These are phyloP conservation scores for Diarsia dahlii DNA, from an alignment of 2,888 invertebrate species.

Conservation along the genomic window DNA sequence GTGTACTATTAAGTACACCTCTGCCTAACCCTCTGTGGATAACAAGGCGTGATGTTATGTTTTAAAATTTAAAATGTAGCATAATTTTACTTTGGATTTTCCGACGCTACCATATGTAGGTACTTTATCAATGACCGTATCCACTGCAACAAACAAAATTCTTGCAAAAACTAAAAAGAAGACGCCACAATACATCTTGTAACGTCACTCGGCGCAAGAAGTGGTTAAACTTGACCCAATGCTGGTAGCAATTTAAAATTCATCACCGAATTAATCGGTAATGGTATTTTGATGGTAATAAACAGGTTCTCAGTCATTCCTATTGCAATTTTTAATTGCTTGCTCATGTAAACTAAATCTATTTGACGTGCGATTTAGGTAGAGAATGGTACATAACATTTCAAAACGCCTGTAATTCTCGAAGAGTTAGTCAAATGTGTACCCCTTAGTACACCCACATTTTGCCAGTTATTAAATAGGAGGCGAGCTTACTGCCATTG, in stretches of 20 bases:
- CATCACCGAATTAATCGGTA: conserved; percentile 51
- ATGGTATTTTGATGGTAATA: conserved; percentile 64
- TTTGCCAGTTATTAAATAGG: no score
- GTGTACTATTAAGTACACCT: no score
- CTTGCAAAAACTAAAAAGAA: conserved; percentile 18
- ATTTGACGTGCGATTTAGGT: neutral
- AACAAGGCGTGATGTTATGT: no score
- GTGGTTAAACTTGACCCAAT: conserved; percentile 73
- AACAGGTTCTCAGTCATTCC: conserved; percentile 15
- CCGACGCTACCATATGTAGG: neutral
- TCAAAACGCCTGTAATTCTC: no score
- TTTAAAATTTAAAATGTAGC: neutral
- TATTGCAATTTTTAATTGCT: conserved; percentile 53
- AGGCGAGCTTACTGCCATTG: no score
- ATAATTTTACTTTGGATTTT: neutral
- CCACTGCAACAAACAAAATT: neutral
- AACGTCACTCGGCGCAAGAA: conserved; percentile 57
- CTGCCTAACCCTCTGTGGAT: no score
- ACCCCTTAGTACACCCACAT: no score
- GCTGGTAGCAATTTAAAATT: conserved; percentile 61
- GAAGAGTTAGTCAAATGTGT: no score
- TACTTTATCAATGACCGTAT: neutral
- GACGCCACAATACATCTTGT: conserved; percentile 16
- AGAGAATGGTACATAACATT: neutral
- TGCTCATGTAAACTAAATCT: neutral